Evolutionary conservation across 2,888 invertebrate species (phyloP).

Genomic region (Lasiommata megera): DNA sequence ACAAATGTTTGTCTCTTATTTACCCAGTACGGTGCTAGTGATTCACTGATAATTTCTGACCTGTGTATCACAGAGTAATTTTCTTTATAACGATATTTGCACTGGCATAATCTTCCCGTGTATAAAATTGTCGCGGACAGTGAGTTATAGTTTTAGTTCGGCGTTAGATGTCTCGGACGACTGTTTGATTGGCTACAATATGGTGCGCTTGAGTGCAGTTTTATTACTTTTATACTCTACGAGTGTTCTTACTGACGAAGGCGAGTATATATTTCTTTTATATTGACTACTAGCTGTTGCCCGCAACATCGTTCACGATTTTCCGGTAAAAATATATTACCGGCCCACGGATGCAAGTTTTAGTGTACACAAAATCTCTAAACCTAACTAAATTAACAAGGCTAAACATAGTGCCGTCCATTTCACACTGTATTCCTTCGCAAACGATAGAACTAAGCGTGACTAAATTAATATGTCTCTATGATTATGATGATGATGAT

Average conservation of each 20-base stretch:
- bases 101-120: constrained; percentile 33
- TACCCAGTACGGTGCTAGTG: constrained; percentile 13
- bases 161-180: constrained; percentile 16
- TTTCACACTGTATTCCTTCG: too few species aligned
- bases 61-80: constrained; percentile 45
- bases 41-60: constrained; percentile 45
- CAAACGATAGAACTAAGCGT: too few species aligned
- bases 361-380: too few species aligned
- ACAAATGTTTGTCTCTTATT: constrained; percentile 10
- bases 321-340: too few species aligned
- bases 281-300: neutral
- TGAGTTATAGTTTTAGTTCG: constrained; percentile 11
- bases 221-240: constrained; percentile 31
- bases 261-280: constrained; percentile 14
- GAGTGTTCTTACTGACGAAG: constrained; percentile 32
- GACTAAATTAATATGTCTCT: too few species aligned
- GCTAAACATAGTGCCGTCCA: too few species aligned
- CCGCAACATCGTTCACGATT: too few species aligned
- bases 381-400: too few species aligned
- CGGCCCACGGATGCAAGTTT: too few species aligned
- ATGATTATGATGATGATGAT: too few species aligned
- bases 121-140: constrained; percentile 28
- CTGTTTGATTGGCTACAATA: constrained; percentile 27
- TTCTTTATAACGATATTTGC: constrained; percentile 36
- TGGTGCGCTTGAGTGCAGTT: constrained; percentile 28